Base-by-base conservation (phyloP, 2,797 vertebrate genomes). In the Ficedula albicollis region DNA sequence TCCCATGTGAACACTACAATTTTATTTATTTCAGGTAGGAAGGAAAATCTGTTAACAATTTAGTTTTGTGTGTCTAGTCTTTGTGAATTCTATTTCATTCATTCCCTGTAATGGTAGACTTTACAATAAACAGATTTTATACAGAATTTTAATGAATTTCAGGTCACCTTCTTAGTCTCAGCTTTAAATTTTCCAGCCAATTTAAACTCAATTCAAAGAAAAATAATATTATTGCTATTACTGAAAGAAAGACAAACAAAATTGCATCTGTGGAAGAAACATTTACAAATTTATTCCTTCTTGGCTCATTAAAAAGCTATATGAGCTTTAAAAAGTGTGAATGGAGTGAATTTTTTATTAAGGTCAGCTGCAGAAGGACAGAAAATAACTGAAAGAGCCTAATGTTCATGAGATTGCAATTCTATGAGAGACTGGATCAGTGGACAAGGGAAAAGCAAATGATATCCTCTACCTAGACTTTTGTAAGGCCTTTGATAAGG, bases 11-110 rank as follows among this genome's bases (percentile, higher is more conserved):
- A 64, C 81, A 80, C 60, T 54, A 82, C 44, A 68, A 43, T 91
- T 87, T 90, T 95, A 91, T 94, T 96, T 96, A 69, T 95, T 96
- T 91, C 85, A 97, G 95, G 96, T 97, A 97, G 84, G 88, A 96
- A 94, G 43, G 39, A 95, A 97, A 97, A 95, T 96, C 77, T 97
- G 83, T 76, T 96, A 96, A 93, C 39, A 96, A 92, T 97, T 96
- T 95, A 84, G 21, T 69, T 56, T 91, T 46, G 15, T 51, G 29
- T 80, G 43, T 87, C 52, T 64, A 15, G 10, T 68, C 32, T 79
- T 51, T 78, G 46, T 75, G 55, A 91, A 75, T 78, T 78, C n/a
- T 22, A 66, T 81, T 96, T 93, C 80, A 94, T 96, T 92, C 80
- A 94, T 85, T 86, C 73, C 16, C 9, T 92, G 27, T 67, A 95